Evolutionary conservation across 2,888 invertebrate genomes (phyloP).

Genomic region (Drosophila neoperkinsi): DNA sequence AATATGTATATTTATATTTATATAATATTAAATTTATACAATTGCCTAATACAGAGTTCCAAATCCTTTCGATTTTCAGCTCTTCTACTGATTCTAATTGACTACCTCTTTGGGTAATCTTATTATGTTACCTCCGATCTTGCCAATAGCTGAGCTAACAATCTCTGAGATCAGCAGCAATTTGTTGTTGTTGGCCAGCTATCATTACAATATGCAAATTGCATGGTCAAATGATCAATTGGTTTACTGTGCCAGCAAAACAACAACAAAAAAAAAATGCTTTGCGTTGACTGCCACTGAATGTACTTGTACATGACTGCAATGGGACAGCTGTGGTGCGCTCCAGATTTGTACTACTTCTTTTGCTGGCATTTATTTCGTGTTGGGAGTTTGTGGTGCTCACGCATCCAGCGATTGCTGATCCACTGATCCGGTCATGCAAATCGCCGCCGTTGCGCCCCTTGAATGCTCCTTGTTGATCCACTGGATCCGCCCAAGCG

Average conservation of each 20-base stretch:
- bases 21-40: not conserved
- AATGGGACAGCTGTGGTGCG: constrained; percentile 52
- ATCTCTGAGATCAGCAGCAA: constrained; percentile 2
- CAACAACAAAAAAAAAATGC: constrained; percentile 1
- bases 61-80: not conserved
- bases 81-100: not conserved
- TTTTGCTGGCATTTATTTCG: constrained; percentile 26
- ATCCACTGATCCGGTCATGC: constrained; percentile 70
- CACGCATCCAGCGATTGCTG: constrained; percentile 69
- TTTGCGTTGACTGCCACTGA: constrained; percentile 29
- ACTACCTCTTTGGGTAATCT: not conserved
- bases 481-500: constrained; percentile 52
- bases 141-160: not conserved
- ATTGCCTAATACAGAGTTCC: not conserved
- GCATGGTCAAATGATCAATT: constrained; percentile 84
- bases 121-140: not conserved
- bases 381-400: constrained; percentile 37
- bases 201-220: constrained; percentile 66
- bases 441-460: constrained; percentile 65
- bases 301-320: constrained; percentile 45
- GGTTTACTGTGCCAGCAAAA: constrained; percentile 79
- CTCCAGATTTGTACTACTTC: constrained; percentile 64
- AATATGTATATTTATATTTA: not conserved
- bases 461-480: constrained; percentile 48
- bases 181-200: constrained; percentile 1